These are phyloP conservation scores for Parnassius glacialis DNA, from an alignment of 2,888 invertebrate species.

Conservation along the genomic window DNA sequence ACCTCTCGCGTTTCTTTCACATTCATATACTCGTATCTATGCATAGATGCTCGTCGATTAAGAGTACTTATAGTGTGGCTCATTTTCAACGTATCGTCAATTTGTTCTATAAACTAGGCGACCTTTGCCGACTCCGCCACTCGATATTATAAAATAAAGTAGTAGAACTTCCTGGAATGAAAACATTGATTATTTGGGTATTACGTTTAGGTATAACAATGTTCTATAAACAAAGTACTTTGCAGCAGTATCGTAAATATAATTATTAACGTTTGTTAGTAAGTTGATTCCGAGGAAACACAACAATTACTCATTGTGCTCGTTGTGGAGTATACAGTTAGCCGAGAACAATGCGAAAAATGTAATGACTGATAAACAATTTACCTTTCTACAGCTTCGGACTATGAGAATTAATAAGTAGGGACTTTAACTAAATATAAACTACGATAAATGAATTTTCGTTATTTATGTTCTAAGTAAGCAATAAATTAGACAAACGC, in stretches of 20 bases:
- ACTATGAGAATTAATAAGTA: conserved; percentile 14
- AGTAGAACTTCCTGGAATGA: no score
- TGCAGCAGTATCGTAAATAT: conserved; percentile 23
- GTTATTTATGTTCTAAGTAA: no score
- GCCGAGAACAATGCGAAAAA: conserved; percentile 26
- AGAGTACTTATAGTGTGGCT: no score
- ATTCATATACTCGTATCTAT: no score
- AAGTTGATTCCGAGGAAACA: conserved; percentile 22
- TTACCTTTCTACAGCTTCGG: conserved; percentile 15
- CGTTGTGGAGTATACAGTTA: conserved; percentile 22
- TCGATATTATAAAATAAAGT: no score
- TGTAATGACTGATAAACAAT: conserved; percentile 25
- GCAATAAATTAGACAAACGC: no score
- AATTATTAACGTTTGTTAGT: conserved; percentile 24
- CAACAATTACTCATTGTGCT: conserved; percentile 27
- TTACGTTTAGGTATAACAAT: conserved; percentile 2
- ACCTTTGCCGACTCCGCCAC: no score
- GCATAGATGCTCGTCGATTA: no score
- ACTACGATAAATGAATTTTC: neutral
- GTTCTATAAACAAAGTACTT: conserved; percentile 15
- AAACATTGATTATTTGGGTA: conserved; percentile 6
- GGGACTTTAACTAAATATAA: conserved; percentile 25
- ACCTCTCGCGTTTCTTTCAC: no score
- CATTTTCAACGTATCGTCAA: no score
- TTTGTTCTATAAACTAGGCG: no score